Percentiles rank a stretch among this genome's conserved stretches.
These are phyloP conservation scores for Carollia perspicillata DNA, from an alignment of 2,113 vertebrate species.

Conservation along the genomic window DNA sequence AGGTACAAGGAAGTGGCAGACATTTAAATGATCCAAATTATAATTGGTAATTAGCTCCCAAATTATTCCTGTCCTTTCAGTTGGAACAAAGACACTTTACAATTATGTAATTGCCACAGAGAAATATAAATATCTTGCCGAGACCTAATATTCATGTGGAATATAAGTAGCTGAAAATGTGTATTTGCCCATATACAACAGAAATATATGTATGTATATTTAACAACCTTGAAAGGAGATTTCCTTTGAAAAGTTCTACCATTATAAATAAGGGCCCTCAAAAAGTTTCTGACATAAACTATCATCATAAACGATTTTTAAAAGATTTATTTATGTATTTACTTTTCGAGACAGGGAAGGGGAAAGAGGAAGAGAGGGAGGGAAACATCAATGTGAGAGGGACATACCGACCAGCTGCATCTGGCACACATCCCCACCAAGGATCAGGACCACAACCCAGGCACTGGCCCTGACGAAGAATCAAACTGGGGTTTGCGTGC, in stretches of 20 bases:
- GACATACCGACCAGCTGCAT: no score
- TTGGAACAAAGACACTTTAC: constrained; percentile 49
- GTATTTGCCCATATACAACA: neutral
- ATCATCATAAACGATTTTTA: neutral
- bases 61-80: constrained; percentile 68
- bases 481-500: no score
- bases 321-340: neutral
- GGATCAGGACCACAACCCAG: no score
- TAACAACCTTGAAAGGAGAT: neutral
- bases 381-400: no score
- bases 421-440: no score
- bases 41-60: constrained; percentile 72
- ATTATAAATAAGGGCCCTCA: neutral
- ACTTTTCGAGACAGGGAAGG: no score
- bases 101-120: constrained; percentile 58
- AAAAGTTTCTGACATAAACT: neutral
- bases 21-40: constrained; percentile 74
- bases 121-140: constrained; percentile 63
- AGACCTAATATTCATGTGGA: constrained; percentile 26
- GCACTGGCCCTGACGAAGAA: no score
- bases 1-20: constrained; percentile 62
- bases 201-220: neutral
- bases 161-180: constrained; percentile 10
- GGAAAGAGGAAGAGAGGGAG: no score
- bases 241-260: neutral